These are phyloP conservation scores for Clitarchus hookeri DNA, from an alignment of 2,888 invertebrate genomes.

Conservation along the genomic window DNA sequence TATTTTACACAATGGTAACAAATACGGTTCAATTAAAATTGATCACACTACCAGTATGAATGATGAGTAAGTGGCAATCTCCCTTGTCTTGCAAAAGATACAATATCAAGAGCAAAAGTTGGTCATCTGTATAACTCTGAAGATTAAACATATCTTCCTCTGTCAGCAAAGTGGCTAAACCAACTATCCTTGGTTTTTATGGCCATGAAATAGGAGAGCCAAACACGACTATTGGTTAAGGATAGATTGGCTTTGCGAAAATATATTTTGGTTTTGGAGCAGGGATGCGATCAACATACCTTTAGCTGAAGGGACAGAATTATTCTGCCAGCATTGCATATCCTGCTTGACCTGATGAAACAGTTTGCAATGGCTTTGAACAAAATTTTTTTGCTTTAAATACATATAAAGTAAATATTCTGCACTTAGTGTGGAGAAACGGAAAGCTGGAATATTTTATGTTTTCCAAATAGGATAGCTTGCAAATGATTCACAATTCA, in stretches of 20 bases:
- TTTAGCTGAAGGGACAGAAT: not conserved
- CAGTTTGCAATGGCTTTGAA: slow-evolving; percentile 10
- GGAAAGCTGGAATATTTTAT: not conserved
- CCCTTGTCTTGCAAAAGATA: too few relatives aligned
- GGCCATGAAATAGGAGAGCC: not conserved
- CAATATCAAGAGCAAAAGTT: not conserved
- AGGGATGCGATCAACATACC: not conserved
- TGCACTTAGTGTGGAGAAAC: not conserved
- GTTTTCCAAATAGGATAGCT: not conserved
- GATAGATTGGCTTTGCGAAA: not conserved
- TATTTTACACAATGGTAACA: slow-evolving; percentile 34
- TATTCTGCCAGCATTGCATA: not conserved
- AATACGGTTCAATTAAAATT: slow-evolving; percentile 33
- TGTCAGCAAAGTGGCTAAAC: not conserved
- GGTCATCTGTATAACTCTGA: not conserved
- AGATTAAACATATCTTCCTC: not conserved
- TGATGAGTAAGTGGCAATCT: not conserved
- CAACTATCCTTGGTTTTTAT: not conserved
- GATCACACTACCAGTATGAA: slow-evolving; percentile 22
- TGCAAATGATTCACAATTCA: not conserved
- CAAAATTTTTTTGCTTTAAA: not conserved
- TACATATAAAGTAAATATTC: not conserved
- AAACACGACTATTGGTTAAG: not conserved
- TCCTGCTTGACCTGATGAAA: not conserved
- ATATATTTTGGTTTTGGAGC: not conserved